A percentile compares a stretch with the other conserved stretches of the same genome.
Conservation (phyloP, 2,888 invertebrate genomes). For the Ypsolopha scabrella region DNA sequence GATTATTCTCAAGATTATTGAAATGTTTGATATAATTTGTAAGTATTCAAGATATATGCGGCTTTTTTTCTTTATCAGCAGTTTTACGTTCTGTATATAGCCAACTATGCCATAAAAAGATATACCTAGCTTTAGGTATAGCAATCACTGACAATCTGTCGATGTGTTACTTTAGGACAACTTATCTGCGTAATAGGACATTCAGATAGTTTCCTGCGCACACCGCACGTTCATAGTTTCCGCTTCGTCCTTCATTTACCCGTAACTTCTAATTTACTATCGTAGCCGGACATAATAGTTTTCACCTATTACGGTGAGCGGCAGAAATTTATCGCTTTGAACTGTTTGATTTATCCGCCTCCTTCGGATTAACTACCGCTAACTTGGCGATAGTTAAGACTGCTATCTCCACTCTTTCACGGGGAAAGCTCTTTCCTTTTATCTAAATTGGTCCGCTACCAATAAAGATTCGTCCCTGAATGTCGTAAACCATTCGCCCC, state of each 20-base stretch:
- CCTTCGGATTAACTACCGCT: slow-evolving; percentile 67
- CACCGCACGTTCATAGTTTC: slow-evolving; percentile 13
- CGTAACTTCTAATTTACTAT: slow-evolving; percentile 45
- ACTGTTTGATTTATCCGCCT: slow-evolving; percentile 64
- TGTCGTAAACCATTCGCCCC: slow-evolving; percentile 69
- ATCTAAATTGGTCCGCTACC: slow-evolving; percentile 70
- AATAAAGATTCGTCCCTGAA: slow-evolving; percentile 67
- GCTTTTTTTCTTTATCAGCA: not conserved
- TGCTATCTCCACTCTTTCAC: slow-evolving; percentile 67
- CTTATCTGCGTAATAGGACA: too few species aligned
- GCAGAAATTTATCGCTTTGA: slow-evolving; percentile 59
- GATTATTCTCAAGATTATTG: too few species aligned
- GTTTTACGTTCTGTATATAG: slow-evolving; percentile 14
- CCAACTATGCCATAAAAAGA: too few species aligned
- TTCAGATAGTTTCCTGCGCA: slow-evolving; percentile 1
- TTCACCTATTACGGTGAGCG: slow-evolving; percentile 66
- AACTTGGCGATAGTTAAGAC: slow-evolving; percentile 71
- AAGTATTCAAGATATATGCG: not conserved
- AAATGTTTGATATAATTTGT: too few species aligned
- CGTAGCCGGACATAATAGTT: slow-evolving; percentile 54
- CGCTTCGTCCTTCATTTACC: slow-evolving; percentile 33
- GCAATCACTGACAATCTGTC: too few species aligned
- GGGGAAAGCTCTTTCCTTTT: slow-evolving; percentile 68
- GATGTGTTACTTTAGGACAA: too few species aligned
- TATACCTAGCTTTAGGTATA: too few species aligned